phyloP scores from a whole-genome alignment of 1,140 invertebrate species.

The Mizuhopecten yessoensis region DNA sequence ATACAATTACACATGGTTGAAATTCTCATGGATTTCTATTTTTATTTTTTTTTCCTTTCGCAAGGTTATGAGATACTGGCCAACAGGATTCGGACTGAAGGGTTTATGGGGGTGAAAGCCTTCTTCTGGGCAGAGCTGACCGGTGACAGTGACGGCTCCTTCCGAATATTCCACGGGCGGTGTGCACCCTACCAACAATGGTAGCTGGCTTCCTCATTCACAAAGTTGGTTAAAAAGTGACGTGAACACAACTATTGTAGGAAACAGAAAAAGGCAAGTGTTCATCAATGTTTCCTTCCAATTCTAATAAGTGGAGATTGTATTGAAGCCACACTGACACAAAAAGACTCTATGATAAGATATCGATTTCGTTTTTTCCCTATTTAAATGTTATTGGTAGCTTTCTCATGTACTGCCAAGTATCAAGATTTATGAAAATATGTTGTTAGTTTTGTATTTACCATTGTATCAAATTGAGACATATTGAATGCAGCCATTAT shows the following conservation, averaged over 20 bases:
- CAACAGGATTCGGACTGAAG: constrained; percentile 61
- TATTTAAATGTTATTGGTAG: constrained; percentile 29
- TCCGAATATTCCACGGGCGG: constrained; percentile 66
- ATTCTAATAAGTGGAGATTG: neutral
- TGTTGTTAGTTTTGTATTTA: neutral
- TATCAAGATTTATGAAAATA: neutral
- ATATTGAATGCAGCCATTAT: neutral
- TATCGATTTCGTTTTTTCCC: neutral
- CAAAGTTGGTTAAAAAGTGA: neutral
- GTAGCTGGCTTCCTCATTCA: constrained; percentile 31
- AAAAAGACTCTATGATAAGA: too few species aligned
- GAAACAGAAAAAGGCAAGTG: neutral
- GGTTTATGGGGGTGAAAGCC: constrained; percentile 67
- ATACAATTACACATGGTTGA: too few species aligned
- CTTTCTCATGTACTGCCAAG: neutral
- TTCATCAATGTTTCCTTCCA: neutral
- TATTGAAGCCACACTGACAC: neutral
- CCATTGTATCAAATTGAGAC: neutral
- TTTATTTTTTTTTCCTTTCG: too few species aligned
- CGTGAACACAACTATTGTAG: neutral
- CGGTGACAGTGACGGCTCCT: constrained; percentile 58
- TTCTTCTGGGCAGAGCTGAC: constrained; percentile 70
- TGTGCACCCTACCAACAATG: constrained; percentile 64
- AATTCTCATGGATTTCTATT: too few species aligned
- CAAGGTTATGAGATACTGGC: constrained; percentile 61